These are phyloP conservation scores for Capreolus pygargus DNA, from an alignment of 2,113 vertebrate species.

Conservation along the genomic window DNA sequence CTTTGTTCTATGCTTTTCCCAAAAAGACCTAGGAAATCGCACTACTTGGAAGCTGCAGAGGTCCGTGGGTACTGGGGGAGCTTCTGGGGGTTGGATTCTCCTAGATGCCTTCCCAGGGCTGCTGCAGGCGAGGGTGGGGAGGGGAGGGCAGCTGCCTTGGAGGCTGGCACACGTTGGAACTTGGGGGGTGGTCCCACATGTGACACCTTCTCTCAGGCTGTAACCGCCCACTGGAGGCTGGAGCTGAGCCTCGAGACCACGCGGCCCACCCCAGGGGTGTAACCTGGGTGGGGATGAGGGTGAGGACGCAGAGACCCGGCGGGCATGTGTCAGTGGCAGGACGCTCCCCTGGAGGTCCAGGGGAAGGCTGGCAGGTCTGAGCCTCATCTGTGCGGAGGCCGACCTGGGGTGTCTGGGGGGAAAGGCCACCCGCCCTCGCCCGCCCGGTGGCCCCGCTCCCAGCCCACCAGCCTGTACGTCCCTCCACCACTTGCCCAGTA, in stretches of 20 bases:
- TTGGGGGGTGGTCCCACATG: not conserved
- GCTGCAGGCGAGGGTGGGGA: too few species aligned
- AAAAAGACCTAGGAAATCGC: not conserved
- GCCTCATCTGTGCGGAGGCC: not conserved
- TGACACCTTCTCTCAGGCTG: not conserved
- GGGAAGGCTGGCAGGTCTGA: not conserved
- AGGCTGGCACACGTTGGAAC: not conserved
- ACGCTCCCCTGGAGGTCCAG: not conserved
- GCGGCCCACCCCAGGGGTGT: not conserved
- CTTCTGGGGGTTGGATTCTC: not conserved
- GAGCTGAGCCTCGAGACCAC: not conserved
- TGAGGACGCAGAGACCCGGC: not conserved
- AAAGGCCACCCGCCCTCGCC: fast-evolving
- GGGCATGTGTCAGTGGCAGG: not conserved
- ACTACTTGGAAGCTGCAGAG: not conserved
- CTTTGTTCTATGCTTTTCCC: not conserved
- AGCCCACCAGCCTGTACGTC: not conserved
- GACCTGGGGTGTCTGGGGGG: not conserved
- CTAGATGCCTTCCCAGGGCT: not conserved
- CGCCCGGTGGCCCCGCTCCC: not conserved
- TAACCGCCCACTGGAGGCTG: not conserved
- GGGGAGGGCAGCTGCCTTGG: not conserved
- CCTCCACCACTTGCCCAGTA: not conserved
- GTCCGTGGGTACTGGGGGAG: not conserved
- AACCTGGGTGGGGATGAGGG: not conserved